Evolutionary conservation across 2,888 invertebrate species (phyloP), one percentile per base, ranked within the genome.

Genomic region (Rhyacophila evoluta): DNA sequence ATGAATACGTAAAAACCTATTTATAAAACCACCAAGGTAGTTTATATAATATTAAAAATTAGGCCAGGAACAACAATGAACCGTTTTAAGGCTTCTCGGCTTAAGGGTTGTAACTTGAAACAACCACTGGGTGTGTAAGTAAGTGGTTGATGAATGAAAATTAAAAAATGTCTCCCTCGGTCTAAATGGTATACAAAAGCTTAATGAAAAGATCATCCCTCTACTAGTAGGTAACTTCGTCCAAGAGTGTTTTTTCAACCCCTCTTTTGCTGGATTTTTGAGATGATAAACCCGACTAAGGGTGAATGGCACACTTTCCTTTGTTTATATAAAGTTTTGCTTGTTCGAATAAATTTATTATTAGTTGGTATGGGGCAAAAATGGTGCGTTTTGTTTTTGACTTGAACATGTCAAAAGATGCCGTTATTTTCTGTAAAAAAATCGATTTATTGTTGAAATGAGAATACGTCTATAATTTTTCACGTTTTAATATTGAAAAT

Each of bases 141-240:
- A 25, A 55, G 55, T 55, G 25, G 55, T 55, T 55, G 55, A 55
- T 55, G 55, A 55, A 55, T 55, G 55, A 55, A 55, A 19, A 19
- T 8, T 19, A 55, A 41, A 55, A 55, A 55, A 25, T 55, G 19
- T 55, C 55, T 4, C 55, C 55, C 29, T 33, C 55, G 8, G 5
- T 10, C 19, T 19, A 55, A 25, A 25, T 55, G 19, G 4, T 39
- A n/a, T 55, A 55, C 55, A 55, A 55, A 55, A 55, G 55, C 8
- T 55, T 55, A 55, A 55, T 55, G 55, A 55, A 55, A 25, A 8
- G 55, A 55, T 55, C 55, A 55, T 55, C 55, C 25, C 25, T 8
- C 3, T 8, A 19, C 19, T 25, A 25, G 19, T 55, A 19, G n/a
- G n/a, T n/a, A n/a, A n/a, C n/a, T n/a, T n/a, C 19, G 6, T 55